A percentile compares a stretch with the other conserved stretches of the same genome.
These are phyloP conservation scores for Danaus plexippus DNA, from an alignment of 1,140 invertebrate species.

Conservation along the genomic window DNA sequence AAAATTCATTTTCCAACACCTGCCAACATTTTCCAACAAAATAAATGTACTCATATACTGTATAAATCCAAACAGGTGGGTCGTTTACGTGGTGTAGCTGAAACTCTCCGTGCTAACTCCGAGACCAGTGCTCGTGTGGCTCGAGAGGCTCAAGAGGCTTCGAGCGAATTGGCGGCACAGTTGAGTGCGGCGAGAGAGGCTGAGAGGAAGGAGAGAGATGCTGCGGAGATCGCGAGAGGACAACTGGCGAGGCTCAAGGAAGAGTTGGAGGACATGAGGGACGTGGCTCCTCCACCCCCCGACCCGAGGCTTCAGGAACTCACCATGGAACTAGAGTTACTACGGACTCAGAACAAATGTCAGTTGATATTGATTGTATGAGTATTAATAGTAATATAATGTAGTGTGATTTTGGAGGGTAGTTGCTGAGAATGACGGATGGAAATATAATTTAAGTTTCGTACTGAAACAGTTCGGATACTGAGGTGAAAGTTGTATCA, in stretches of 20 bases:
- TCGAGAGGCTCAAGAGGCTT: constrained; percentile 68
- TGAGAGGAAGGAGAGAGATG: constrained; percentile 52
- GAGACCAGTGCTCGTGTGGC: constrained; percentile 68
- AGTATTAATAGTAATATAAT: too few species aligned
- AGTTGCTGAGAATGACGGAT: too few species aligned
- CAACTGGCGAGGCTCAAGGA: constrained; percentile 70
- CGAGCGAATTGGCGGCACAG: constrained; percentile 73
- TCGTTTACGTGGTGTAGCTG: constrained; percentile 60
- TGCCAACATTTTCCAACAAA: too few species aligned
- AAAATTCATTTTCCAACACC: too few species aligned
- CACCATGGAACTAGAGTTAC: constrained; percentile 30
- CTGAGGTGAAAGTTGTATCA: too few species aligned
- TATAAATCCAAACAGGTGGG: constrained; percentile 39
- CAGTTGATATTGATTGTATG: too few species aligned
- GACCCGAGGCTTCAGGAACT: constrained; percentile 82
- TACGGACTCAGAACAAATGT: too few species aligned
- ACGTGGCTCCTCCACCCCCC: constrained; percentile 74
- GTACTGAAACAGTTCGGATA: too few species aligned
- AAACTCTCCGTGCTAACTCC: constrained; percentile 74
- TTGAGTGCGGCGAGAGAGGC: constrained; percentile 73
- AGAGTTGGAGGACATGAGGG: constrained; percentile 60
- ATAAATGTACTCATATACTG: too few species aligned
- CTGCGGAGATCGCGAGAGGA: constrained; percentile 45
- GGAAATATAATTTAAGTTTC: too few species aligned
- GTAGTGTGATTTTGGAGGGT: too few species aligned